These are phyloP conservation scores for Coenonympha arcania DNA, from an alignment of 2,888 invertebrate genomes.

Conservation along the genomic window DNA sequence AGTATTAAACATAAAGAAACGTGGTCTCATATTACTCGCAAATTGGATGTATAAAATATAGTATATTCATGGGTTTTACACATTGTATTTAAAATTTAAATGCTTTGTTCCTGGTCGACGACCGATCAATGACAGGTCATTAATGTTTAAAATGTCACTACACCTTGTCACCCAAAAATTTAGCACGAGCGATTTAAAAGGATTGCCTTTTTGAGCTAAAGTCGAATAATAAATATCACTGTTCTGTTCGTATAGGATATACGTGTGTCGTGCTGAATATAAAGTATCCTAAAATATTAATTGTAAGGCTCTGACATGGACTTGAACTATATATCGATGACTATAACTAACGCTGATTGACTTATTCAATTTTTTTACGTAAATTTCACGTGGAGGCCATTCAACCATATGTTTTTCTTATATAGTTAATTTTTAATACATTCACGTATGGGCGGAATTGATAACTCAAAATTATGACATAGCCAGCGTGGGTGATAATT, in stretches of 20 bases:
- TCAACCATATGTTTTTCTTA: not conserved
- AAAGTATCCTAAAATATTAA: constrained; percentile 24
- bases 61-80: no score
- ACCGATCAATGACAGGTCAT: constrained; percentile 12
- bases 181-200: constrained; percentile 28
- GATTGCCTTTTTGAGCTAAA: constrained; percentile 44
- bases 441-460: not conserved
- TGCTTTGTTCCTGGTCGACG: constrained; percentile 16
- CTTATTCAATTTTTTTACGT: not conserved
- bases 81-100: no score
- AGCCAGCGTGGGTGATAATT: not conserved
- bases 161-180: constrained; percentile 16
- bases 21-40: no score
- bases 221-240: constrained; percentile 40
- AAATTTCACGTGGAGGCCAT: no score
- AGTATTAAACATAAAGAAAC: no score
- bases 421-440: not conserved
- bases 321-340: not conserved
- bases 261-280: constrained; percentile 40
- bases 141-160: constrained; percentile 13
- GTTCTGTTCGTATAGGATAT: no score
- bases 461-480: not conserved
- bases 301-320: not conserved
- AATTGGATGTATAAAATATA: not conserved
- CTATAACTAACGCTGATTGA: not conserved